Percentiles rank a stretch among this genome's conserved stretches.
Evolutionary conservation across 35 echinoderm and acorn worm genomes (phyloP).

Genomic region (Apostichopus californicus): DNA sequence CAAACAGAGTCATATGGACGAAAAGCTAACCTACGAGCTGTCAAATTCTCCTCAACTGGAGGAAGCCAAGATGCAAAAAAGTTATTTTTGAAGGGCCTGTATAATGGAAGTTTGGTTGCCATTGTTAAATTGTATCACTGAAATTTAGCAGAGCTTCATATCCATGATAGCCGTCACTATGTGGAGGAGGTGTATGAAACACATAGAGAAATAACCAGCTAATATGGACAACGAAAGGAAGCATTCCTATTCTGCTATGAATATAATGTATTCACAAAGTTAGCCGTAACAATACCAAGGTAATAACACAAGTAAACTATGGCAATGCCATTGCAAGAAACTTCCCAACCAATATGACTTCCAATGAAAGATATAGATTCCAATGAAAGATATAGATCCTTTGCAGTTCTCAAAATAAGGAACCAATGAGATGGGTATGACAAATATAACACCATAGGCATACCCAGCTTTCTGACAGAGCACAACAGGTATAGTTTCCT

Average conservation of each 20-base stretch:
- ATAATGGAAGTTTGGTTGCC: conserved; percentile 25
- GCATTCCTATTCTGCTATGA: too few species aligned
- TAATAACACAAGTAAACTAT: too few species aligned
- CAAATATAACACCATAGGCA: neutral
- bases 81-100: conserved; percentile 48
- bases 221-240: too few species aligned
- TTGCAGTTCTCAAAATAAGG: neutral
- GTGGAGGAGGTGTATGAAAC: too few species aligned
- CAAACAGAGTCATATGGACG: conserved; percentile 48
- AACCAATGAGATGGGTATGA: neutral
- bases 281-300: too few species aligned
- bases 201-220: too few species aligned
- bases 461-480: neutral
- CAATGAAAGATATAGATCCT: neutral
- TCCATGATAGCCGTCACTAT: too few species aligned
- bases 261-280: neutral
- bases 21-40: conserved; percentile 18
- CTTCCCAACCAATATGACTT: neutral
- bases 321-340: too few species aligned
- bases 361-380: neutral
- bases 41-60: conserved; percentile 3
- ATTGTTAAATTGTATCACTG: conserved; percentile 8
- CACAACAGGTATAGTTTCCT: conserved; percentile 10
- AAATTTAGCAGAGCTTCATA: neutral
- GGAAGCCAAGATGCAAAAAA: conserved; percentile 52